Percentiles rank a stretch among this genome's conserved stretches.
phyloP scores from a whole-genome alignment of 2,113 vertebrate genomes.

The Microcebus murinus region DNA sequence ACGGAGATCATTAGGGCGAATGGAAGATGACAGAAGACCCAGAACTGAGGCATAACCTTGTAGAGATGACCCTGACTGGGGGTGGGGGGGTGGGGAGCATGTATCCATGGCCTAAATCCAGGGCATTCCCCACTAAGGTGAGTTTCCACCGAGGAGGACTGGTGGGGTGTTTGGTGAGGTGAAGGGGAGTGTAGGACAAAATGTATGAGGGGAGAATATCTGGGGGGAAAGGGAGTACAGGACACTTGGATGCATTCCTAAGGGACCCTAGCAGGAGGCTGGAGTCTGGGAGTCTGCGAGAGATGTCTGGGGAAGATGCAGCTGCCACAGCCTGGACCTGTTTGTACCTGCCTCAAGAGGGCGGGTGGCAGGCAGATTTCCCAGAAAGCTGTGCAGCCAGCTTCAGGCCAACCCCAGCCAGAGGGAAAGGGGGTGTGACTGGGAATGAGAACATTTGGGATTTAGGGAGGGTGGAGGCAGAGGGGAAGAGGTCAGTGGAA shows the following conservation, averaged over 20 bases:
- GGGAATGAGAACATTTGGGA: slow-evolving; percentile 10
- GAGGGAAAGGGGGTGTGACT: slow-evolving; percentile 46
- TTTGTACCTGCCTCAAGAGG: slow-evolving; percentile 69
- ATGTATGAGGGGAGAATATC: background rate
- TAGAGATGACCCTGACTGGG: background rate
- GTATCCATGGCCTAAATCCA: background rate
- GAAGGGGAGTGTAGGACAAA: background rate
- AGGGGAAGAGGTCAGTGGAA: background rate
- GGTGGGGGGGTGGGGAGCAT: background rate
- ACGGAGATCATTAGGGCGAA: background rate
- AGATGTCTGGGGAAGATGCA: slow-evolving; percentile 51
- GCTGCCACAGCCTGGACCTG: slow-evolving; percentile 64
- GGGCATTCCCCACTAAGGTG: background rate
- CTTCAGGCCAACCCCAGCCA: slow-evolving; percentile 51
- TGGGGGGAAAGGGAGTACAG: background rate
- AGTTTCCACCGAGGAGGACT: background rate
- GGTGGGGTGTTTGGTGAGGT: background rate
- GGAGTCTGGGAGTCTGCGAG: slow-evolving; percentile 42
- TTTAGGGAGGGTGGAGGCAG: background rate
- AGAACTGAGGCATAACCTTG: background rate
- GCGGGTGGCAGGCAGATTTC: slow-evolving; percentile 45
- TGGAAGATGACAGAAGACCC: background rate
- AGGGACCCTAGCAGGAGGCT: background rate
- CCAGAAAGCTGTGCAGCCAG: slow-evolving; percentile 71
- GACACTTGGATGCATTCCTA: background rate